Evolutionary conservation across 2,797 vertebrate species (phyloP).

Genomic region (Crenuchus spilurus): DNA sequence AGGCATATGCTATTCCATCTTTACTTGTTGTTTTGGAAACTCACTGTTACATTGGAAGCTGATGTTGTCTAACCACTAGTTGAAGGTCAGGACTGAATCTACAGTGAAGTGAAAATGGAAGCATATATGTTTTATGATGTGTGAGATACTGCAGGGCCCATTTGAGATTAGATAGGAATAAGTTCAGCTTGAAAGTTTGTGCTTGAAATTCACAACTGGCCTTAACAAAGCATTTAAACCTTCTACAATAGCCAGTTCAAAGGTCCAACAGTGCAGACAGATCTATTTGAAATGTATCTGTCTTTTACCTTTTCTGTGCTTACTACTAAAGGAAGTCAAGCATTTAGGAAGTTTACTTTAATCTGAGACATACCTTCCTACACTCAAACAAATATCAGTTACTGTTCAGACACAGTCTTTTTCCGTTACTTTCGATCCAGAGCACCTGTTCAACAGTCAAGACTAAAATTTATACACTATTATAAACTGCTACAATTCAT

Average conservation of each 20-base stretch:
- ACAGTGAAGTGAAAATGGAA: constrained; percentile 5
- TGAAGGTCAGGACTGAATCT: constrained; percentile 6
- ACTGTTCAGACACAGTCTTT: neutral
- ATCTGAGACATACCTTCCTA: constrained; percentile 6
- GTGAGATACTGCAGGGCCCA: constrained; percentile 41
- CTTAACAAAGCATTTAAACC: neutral
- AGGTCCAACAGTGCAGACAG: neutral
- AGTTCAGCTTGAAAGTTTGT: too few species aligned
- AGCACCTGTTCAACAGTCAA: neutral
- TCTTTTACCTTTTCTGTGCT: neutral
- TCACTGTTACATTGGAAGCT: neutral
- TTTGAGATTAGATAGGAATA: constrained; percentile 16
- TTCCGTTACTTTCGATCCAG: constrained; percentile 5
- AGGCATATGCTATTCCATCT: neutral
- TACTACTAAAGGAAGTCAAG: neutral
- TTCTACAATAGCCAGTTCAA: neutral
- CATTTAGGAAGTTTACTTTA: constrained; percentile 9
- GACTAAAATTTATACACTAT: neutral
- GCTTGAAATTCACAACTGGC: neutral
- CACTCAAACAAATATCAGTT: constrained; percentile 3
- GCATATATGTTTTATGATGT: constrained; percentile 47
- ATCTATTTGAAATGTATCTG: neutral
- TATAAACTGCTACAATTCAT: neutral
- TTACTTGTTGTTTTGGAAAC: constrained; percentile 17
- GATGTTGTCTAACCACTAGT: constrained; percentile 11